phyloP scores from a whole-genome alignment of 2,113 vertebrate genomes.

The Oenanthe melanoleuca region DNA sequence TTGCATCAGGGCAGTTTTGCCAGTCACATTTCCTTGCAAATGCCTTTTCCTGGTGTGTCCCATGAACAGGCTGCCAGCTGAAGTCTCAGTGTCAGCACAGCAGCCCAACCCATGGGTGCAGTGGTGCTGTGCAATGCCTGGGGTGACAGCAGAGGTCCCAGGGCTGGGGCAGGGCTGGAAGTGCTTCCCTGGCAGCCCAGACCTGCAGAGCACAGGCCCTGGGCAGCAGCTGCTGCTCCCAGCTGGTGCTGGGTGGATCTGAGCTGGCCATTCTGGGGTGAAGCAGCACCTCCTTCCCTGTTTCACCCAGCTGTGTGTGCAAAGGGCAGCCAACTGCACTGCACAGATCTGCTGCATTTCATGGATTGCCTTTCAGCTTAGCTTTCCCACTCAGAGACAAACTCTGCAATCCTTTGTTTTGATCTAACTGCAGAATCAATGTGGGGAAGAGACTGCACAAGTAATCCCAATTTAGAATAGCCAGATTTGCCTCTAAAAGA shows the following conservation, averaged over 20 bases:
- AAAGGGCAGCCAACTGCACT: not conserved
- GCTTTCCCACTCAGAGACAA: not conserved
- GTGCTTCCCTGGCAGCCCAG: not conserved
- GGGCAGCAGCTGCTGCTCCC: not conserved
- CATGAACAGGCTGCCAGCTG: not conserved
- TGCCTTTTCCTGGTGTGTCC: not conserved
- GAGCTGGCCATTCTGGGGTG: not conserved
- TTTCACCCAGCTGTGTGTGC: not conserved
- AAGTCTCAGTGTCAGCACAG: fast-evolving
- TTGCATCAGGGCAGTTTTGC: not conserved
- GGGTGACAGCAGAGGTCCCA: not conserved
- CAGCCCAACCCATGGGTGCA: fast-evolving
- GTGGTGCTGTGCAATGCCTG: fast-evolving
- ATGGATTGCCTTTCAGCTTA: not conserved
- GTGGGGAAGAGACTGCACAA: not conserved
- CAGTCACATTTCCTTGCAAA: not conserved
- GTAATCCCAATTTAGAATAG: not conserved
- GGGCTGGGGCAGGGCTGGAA: not conserved
- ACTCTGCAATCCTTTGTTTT: not conserved
- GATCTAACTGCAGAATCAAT: not conserved
- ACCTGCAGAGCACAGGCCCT: not conserved
- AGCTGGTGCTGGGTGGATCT: not conserved
- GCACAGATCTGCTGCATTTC: not conserved
- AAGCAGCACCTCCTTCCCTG: not conserved
- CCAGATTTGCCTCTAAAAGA: not conserved